Conservation (phyloP, 2,888 invertebrate species). For the Drosophila quasianomalipes region DNA sequence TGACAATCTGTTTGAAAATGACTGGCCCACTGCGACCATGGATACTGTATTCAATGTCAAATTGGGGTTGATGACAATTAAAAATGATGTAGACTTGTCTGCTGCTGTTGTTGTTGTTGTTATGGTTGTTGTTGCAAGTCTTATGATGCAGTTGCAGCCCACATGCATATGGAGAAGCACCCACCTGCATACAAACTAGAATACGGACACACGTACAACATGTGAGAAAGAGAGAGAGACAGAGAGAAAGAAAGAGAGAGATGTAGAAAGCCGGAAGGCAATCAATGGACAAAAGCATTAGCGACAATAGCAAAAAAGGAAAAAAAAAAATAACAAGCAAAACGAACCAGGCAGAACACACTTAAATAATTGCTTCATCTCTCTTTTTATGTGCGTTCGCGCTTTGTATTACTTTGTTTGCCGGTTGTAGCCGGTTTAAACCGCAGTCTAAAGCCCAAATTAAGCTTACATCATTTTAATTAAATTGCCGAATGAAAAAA, state of each 20-base stretch:
- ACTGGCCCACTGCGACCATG: conserved; percentile 10
- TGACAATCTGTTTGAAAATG: background rate
- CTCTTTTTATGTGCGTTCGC: conserved; percentile 21
- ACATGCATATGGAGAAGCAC: conserved; percentile 4
- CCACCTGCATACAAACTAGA: conserved; percentile 12
- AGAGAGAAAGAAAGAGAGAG: background rate
- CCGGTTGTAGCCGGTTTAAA: conserved; percentile 68
- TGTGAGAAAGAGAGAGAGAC: no score
- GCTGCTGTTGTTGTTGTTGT: background rate
- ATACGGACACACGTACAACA: background rate
- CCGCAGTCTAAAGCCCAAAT: conserved; percentile 42
- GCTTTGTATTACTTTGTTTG: conserved; percentile 18
- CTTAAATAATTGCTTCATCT: conserved; percentile 64
- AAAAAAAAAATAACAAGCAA: conserved; percentile 18
- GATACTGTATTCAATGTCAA: conserved; percentile 45
- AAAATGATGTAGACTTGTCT: conserved; percentile 30
- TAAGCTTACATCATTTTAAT: conserved; percentile 66
- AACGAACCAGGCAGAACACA: conserved; percentile 30
- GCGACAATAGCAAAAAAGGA: conserved; percentile 19
- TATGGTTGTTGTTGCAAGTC: conserved; percentile 8
- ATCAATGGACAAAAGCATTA: conserved; percentile 43
- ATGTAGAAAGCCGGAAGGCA: conserved; percentile 55
- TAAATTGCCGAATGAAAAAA: conserved; percentile 34
- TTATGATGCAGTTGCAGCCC: conserved; percentile 23
- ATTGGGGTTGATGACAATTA: conserved; percentile 35